Evolutionary conservation across 2,797 vertebrate species (phyloP), one percentile per base, ranked within the genome.

Genomic region (Muscicapa comitata): DNA sequence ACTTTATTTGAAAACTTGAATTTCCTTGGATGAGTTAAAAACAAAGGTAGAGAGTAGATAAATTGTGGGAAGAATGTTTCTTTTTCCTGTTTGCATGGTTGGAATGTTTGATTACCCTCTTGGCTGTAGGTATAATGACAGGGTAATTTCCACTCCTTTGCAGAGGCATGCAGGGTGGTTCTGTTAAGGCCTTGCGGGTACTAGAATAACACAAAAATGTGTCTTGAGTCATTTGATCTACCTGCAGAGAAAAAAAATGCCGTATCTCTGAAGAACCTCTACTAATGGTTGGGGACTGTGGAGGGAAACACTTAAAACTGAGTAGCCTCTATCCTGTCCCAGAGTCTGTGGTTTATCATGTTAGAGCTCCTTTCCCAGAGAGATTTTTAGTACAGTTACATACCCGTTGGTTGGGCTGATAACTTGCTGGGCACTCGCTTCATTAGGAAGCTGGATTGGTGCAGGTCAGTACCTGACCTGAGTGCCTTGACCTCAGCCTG

Each of bases 131-230:
- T 75, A 11, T 78, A 88, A 86, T 20, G 26, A 90, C 58, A 83
- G 28, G 24, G 65, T 84, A 65, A 76, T 65, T 92, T 79, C 63
- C 47, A 47, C 45, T 89, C 42, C 48, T 74, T 71, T 83, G 83
- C 83, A 74, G 55, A 85, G 31, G 54, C 82, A 57, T 18, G 55
- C 25, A n/a, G 24, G 2, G 14, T 74, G 76, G 28, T 81, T 88
- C 47, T 85, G 17, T 31, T 63, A 47, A 71, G 25, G 61, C 29
- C 13, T 63, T 58, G 31, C 0, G 0, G 42, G n/a, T 76, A 61
- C 29, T 48, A 26, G 24, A 82, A 21, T 28, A 85, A 74, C 23
- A 28, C 23, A 24, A 13, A 45, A 13, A 68, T 0, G 3, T 42
- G 10, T 28, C 20, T 0, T 1, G 9, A 86, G 45, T 86, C 2